Evolutionary conservation across 2,888 invertebrate genomes (phyloP).

Genomic region (Epinotia bilunana): DNA sequence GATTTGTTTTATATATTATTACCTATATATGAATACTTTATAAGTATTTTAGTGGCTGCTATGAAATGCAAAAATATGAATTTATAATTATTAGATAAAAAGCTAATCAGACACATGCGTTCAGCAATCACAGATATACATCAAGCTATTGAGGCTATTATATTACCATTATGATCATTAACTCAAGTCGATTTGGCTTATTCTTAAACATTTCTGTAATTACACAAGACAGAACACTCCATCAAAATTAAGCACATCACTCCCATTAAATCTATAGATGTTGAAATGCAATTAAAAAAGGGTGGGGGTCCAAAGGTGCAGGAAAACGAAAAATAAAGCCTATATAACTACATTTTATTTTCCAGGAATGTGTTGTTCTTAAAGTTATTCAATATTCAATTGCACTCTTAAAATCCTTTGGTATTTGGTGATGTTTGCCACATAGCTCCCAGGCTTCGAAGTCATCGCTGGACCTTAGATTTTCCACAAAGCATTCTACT

Average conservation of each 20-base stretch:
- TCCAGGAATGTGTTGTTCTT: constrained; percentile 61
- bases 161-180: constrained; percentile 11
- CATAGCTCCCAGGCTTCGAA: constrained; percentile 80
- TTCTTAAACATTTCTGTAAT: neutral
- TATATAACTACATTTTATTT: constrained; percentile 60
- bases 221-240: constrained; percentile 1
- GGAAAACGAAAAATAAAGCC: constrained; percentile 52
- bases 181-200: neutral
- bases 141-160: constrained; percentile 45
- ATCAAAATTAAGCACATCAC: constrained; percentile 18
- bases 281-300: constrained; percentile 49
- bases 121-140: constrained; percentile 56
- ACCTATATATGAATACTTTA: constrained; percentile 11
- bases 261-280: neutral
- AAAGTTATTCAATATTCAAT: constrained; percentile 71
- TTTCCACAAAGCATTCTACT: constrained; percentile 75
- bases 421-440: constrained; percentile 73
- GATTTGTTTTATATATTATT: neutral
- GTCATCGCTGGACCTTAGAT: constrained; percentile 74
- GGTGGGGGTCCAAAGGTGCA: constrained; percentile 52
- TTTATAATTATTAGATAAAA: constrained; percentile 24
- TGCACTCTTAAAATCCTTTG: constrained; percentile 78
- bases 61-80: constrained; percentile 33
- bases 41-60: constrained; percentile 19
- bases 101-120: constrained; percentile 52